These are phyloP conservation scores for Schizaphis graminum DNA, from an alignment of 2,888 invertebrate species.

Conservation along the genomic window DNA sequence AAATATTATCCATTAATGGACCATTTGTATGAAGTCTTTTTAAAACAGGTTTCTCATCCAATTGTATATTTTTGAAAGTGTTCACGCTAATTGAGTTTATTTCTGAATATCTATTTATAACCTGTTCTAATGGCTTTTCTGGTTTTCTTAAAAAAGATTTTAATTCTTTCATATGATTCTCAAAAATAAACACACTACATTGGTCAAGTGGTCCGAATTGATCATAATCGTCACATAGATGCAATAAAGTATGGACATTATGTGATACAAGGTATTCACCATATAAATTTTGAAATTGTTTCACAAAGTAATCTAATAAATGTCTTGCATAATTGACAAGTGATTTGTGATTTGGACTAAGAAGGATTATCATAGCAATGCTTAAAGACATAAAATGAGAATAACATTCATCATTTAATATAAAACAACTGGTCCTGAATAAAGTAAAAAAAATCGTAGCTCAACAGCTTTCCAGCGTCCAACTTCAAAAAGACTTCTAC, in stretches of 20 bases:
- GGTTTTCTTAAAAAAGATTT: slow-evolving; percentile 5
- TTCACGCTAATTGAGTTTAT: not conserved
- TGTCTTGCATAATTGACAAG: not conserved
- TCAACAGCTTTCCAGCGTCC: slow-evolving; percentile 32
- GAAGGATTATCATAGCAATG: slow-evolving; percentile 6
- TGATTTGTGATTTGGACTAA: too few relatives aligned
- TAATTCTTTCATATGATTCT: not conserved
- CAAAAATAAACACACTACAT: slow-evolving; percentile 21
- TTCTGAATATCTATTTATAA: not conserved
- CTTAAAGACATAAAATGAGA: slow-evolving; percentile 28
- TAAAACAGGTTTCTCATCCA: not conserved
- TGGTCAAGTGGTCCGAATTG: too few relatives aligned
- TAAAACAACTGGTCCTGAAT: slow-evolving; percentile 29
- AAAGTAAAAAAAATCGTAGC: slow-evolving; percentile 5
- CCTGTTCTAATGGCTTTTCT: not conserved
- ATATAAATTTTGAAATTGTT: slow-evolving; percentile 7
- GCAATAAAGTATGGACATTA: not conserved
- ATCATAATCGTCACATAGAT: slow-evolving; percentile 3
- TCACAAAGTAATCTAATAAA: not conserved
- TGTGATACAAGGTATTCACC: slow-evolving; percentile 14
- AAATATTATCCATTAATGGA: not conserved
- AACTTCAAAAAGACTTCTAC: slow-evolving; percentile 22
- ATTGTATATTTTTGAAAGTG: not conserved
- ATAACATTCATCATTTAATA: not conserved
- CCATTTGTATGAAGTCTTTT: not conserved